phyloP scores from a whole-genome alignment of 2,797 vertebrate genomes.

The Sparus aurata region DNA sequence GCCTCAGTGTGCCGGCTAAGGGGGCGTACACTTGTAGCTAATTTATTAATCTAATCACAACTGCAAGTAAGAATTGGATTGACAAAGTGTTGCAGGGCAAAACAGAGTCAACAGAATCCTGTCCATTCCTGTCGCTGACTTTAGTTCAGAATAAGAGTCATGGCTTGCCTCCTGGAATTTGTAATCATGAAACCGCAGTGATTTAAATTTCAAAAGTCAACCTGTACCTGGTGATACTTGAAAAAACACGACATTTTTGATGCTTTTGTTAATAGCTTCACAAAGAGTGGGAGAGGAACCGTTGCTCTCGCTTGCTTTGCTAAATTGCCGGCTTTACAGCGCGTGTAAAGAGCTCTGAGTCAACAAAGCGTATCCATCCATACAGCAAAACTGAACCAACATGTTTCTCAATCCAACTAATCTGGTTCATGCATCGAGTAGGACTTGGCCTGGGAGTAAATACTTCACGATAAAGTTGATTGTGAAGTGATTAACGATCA shows the following conservation, averaged over 20 bases:
- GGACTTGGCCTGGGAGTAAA: not conserved
- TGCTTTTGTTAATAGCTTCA: not conserved
- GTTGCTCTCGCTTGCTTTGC: not conserved
- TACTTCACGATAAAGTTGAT: not conserved
- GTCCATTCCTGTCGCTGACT: slow-evolving; percentile 18
- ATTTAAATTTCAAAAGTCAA: not conserved
- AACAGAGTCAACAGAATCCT: slow-evolving; percentile 20
- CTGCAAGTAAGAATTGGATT: slow-evolving; percentile 26
- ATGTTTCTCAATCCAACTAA: not conserved
- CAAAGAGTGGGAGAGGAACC: not conserved
- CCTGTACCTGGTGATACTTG: not conserved
- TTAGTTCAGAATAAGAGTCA: slow-evolving; percentile 20
- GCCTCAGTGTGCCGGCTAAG: slow-evolving; percentile 58
- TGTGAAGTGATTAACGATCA: not conserved
- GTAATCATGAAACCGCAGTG: not conserved
- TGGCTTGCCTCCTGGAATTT: slow-evolving; percentile 2
- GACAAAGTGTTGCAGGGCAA: slow-evolving; percentile 5
- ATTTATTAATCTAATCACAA: slow-evolving; percentile 57
- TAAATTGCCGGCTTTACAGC: too few species aligned
- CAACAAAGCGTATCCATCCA: too few species aligned
- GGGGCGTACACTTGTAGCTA: slow-evolving; percentile 33
- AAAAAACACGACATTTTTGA: not conserved
- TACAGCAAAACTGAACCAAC: not conserved
- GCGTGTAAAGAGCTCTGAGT: too few species aligned
- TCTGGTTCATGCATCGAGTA: not conserved